Conservation (phyloP, 2,113 vertebrate genomes). For the Sylvia atricapilla region DNA sequence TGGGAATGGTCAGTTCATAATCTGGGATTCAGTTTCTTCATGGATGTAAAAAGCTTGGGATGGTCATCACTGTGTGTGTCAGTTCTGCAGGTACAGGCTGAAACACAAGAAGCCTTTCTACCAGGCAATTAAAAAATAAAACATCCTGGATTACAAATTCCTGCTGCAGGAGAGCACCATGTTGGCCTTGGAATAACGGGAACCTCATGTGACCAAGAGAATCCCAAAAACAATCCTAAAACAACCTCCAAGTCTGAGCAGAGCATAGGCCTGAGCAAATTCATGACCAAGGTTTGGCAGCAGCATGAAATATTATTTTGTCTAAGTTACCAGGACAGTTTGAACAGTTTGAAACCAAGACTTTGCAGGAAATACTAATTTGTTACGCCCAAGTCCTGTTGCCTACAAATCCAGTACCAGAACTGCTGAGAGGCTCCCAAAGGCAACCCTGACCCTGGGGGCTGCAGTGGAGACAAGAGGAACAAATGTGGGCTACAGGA, state of each 20-base stretch:
- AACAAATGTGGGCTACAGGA: not conserved
- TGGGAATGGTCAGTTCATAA: not conserved
- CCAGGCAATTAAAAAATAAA: not conserved
- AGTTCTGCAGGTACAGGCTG: not conserved
- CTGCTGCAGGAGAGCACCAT: not conserved
- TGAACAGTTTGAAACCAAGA: not conserved
- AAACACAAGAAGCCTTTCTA: not conserved
- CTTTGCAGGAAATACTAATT: not conserved
- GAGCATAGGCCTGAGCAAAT: not conserved
- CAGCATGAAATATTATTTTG: not conserved
- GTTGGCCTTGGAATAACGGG: rapidly evolving
- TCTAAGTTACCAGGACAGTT: not conserved
- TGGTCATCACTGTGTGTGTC: not conserved
- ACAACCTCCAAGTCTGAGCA: not conserved
- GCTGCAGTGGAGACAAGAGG: not conserved
- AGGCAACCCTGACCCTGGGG: rapidly evolving
- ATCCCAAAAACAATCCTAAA: not conserved
- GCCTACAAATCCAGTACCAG: not conserved
- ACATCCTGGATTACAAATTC: not conserved
- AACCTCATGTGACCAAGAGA: not conserved
- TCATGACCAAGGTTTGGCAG: not conserved
- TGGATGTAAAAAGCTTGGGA: not conserved
- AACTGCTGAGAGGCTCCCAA: not conserved
- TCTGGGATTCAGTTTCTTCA: not conserved
- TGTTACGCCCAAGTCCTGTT: not conserved